Evolutionary conservation across 2,888 invertebrate species (phyloP).

Genomic region (Tetragnatha montana): DNA sequence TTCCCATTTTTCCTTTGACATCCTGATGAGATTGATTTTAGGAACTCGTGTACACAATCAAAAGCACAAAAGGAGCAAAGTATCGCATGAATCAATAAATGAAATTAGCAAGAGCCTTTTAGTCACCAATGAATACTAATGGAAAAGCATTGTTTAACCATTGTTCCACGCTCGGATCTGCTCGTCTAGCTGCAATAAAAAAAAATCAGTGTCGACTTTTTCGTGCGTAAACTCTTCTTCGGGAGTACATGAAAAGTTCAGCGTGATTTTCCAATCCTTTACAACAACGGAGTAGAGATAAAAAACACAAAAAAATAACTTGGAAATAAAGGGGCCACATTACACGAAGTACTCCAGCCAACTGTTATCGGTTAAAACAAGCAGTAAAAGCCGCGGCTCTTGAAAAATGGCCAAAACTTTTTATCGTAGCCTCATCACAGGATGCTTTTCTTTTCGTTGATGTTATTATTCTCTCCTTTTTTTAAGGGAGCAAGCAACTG

Average conservation of each 20-base stretch:
- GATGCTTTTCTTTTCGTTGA: conserved; percentile 12
- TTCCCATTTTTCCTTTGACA: no score
- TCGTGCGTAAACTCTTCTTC: conserved; percentile 2
- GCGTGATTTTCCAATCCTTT: conserved; percentile 2
- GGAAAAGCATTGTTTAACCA: no score
- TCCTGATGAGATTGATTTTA: no score
- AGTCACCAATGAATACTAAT: no score
- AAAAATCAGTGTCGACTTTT: neutral
- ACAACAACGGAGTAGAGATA: neutral
- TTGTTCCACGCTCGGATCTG: neutral
- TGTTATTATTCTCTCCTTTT: neutral
- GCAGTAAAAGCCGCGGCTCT: conserved; percentile 27
- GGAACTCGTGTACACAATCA: no score
- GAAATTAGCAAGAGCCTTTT: no score
- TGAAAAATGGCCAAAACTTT: conserved; percentile 26
- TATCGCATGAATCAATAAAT: no score
- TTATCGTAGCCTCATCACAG: conserved; percentile 24
- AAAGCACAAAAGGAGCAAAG: no score
- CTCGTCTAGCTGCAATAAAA: no score
- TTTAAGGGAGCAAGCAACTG: conserved; percentile 22
- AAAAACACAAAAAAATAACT: neutral
- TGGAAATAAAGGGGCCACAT: neutral
- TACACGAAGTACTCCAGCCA: neutral
- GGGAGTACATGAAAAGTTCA: conserved; percentile 5
- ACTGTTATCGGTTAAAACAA: conserved; percentile 35